A percentile compares a stretch with the other conserved stretches of the same genome.
These are phyloP conservation scores for Shargacucullia verbasci DNA, from an alignment of 2,888 invertebrate genomes.

Conservation along the genomic window DNA sequence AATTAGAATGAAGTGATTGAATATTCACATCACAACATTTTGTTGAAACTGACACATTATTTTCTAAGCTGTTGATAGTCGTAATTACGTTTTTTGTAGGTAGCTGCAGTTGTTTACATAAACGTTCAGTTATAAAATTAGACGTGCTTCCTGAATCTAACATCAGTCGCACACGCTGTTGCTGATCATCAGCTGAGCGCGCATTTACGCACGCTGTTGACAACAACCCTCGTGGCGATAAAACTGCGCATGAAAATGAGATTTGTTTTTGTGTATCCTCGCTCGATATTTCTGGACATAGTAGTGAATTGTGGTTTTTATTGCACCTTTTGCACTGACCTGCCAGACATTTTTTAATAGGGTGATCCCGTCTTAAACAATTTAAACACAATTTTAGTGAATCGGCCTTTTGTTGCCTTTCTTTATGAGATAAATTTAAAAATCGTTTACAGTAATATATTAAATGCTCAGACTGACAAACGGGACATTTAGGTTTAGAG, in stretches of 20 bases:
- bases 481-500: neutral
- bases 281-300: neutral
- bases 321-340: neutral
- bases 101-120: neutral
- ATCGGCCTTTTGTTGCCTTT: neutral
- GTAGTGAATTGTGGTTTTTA: neutral
- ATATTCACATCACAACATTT: neutral
- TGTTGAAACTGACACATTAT: conserved; percentile 1
- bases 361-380: neutral
- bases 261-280: neutral
- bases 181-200: conserved; percentile 1
- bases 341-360: neutral
- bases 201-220: neutral
- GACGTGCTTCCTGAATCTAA: neutral
- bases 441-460: conserved; percentile 1
- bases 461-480: neutral
- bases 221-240: neutral
- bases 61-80: neutral
- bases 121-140: neutral
- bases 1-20: neutral
- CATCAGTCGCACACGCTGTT: neutral
- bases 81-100: conserved; percentile 1
- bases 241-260: neutral
- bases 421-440: neutral
- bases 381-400: neutral